Conservation (phyloP, 2,797 vertebrate species). For the Sylvia borin region DNA sequence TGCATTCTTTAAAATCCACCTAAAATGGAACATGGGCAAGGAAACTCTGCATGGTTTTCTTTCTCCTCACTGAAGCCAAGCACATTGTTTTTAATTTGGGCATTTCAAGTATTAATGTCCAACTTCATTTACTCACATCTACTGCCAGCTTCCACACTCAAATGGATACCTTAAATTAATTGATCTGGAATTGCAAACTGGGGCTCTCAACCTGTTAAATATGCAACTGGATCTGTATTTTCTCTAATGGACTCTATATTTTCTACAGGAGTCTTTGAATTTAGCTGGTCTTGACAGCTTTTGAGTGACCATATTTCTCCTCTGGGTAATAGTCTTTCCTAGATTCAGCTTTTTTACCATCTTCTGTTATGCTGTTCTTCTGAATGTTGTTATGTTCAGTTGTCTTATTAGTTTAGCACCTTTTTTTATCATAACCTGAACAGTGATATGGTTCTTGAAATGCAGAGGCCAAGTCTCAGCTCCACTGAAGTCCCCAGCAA, state of each 20-base stretch:
- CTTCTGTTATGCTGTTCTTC: not conserved
- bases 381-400: not conserved
- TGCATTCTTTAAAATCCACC: slow-evolving; percentile 42
- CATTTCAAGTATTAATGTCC: not conserved
- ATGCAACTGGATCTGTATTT: not conserved
- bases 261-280: not conserved
- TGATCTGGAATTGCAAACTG: not conserved
- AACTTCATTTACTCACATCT: not conserved
- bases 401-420: not conserved
- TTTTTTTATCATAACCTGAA: not conserved
- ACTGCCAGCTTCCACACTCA: not conserved
- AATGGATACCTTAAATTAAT: slow-evolving; percentile 14
- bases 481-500: not conserved
- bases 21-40: not conserved
- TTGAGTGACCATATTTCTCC: slow-evolving; percentile 10
- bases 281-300: not conserved
- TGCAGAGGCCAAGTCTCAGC: not conserved
- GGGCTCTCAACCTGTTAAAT: not conserved
- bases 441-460: not conserved
- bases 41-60: not conserved
- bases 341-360: not conserved
- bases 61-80: not conserved
- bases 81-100: not conserved
- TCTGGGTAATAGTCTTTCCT: not conserved
- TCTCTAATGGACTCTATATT: slow-evolving; percentile 13